These are phyloP conservation scores for Triplophysa bombifrons DNA, from an alignment of 2,797 vertebrate genomes.

Conservation along the genomic window DNA sequence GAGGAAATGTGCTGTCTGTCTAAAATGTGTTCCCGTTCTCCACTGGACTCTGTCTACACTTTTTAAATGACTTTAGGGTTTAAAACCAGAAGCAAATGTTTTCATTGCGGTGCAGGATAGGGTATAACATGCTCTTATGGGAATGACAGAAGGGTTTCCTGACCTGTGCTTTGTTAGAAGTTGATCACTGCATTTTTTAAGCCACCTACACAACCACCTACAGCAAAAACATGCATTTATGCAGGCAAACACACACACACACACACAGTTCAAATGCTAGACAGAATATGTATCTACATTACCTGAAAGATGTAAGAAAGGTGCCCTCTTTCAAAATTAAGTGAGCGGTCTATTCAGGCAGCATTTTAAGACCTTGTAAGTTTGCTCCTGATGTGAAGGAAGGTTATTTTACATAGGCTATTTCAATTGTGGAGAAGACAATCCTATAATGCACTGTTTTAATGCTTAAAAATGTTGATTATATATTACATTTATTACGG, in stretches of 20 bases:
- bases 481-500: too few species aligned
- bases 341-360: too few species aligned
- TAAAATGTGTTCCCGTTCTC: slow-evolving; percentile 20
- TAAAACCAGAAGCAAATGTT: slow-evolving; percentile 38
- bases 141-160: slow-evolving; percentile 22
- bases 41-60: slow-evolving; percentile 34
- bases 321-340: too few species aligned
- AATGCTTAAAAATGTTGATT: too few species aligned
- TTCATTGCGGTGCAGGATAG: slow-evolving; percentile 18
- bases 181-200: slow-evolving; percentile 25
- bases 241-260: background rate
- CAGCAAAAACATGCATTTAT: background rate
- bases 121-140: slow-evolving; percentile 18
- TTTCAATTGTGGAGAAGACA: too few species aligned
- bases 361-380: too few species aligned
- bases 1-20: slow-evolving; percentile 6
- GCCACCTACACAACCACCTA: slow-evolving; percentile 26
- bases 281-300: background rate
- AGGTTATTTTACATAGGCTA: too few species aligned
- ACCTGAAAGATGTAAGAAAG: background rate
- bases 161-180: slow-evolving; percentile 33
- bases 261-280: background rate
- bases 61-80: slow-evolving; percentile 16
- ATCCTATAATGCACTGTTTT: too few species aligned
- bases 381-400: too few species aligned